Evolutionary conservation across 2,888 invertebrate species (phyloP).

Genomic region (Eilema griseolum): DNA sequence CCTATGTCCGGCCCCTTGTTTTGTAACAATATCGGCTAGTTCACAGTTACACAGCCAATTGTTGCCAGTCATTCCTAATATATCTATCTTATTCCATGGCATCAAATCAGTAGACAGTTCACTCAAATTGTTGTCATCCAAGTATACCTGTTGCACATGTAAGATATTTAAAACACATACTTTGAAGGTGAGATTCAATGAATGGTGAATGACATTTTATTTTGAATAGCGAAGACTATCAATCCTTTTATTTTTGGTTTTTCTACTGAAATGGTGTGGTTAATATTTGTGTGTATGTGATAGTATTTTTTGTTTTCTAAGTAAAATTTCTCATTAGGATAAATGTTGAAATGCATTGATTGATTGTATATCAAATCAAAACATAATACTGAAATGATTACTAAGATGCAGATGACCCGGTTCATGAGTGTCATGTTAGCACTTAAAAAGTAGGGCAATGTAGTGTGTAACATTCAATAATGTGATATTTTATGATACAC

Average conservation of each 20-base stretch:
- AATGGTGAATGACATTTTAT: no score
- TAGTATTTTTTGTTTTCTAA: not conserved
- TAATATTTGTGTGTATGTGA: not conserved
- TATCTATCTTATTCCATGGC: conserved; percentile 85
- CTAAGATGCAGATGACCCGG: conserved; percentile 80
- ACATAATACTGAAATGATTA: conserved; percentile 70
- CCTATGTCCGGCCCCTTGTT: conserved; percentile 74
- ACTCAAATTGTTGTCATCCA: conserved; percentile 88
- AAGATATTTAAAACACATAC: not conserved
- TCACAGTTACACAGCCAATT: conserved; percentile 89
- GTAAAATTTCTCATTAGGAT: conserved; percentile 52
- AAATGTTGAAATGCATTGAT: conserved; percentile 66
- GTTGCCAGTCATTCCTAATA: conserved; percentile 88
- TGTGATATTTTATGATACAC: conserved; percentile 49
- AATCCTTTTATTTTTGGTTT: no score
- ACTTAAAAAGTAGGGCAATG: conserved; percentile 74
- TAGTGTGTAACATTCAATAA: conserved; percentile 57
- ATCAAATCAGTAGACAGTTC: conserved; percentile 84
- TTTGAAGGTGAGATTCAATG: no score
- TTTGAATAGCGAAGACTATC: no score
- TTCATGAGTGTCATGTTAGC: conserved; percentile 76
- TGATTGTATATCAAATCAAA: conserved; percentile 72
- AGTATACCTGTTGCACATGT: conserved; percentile 82
- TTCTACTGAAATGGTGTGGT: no score
- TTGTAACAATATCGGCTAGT: conserved; percentile 75